A percentile compares a stretch with the other conserved stretches of the same genome.
These are phyloP conservation scores for Diceros bicornis DNA, from an alignment of 2,797 vertebrate species.

Conservation along the genomic window DNA sequence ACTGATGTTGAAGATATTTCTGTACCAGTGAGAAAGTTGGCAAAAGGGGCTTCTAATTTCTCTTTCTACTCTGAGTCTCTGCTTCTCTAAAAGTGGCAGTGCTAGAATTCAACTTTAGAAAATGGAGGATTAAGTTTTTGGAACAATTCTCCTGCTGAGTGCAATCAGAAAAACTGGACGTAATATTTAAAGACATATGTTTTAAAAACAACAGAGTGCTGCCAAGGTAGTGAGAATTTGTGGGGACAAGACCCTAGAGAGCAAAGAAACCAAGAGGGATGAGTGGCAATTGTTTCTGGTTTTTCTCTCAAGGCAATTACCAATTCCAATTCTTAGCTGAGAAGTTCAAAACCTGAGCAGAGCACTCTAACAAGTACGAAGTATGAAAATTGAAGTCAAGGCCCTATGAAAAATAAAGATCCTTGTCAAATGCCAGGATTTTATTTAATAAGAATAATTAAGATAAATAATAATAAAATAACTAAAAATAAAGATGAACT, in stretches of 20 bases:
- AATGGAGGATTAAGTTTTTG: neutral
- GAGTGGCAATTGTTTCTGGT: neutral
- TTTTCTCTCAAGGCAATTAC: neutral
- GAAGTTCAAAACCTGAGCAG: neutral
- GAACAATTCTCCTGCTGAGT: neutral
- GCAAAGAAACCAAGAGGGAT: neutral
- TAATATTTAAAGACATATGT: neutral
- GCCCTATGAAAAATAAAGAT: neutral
- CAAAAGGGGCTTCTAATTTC: neutral
- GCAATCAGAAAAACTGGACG: neutral
- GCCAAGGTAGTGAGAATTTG: neutral
- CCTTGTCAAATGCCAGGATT: neutral
- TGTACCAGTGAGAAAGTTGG: neutral
- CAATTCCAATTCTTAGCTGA: neutral
- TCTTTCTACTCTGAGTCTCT: neutral
- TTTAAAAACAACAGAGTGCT: neutral
- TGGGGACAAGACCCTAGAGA: neutral
- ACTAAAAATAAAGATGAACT: neutral
- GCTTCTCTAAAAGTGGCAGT: neutral
- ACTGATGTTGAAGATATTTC: neutral
- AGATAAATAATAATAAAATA: no score
- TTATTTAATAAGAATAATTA: neutral
- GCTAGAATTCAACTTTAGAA: neutral
- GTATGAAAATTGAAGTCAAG: neutral
- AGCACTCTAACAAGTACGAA: neutral